Evolutionary conservation across 1,140 invertebrate genomes (phyloP).

Genomic region (Semibalanus balanoides): DNA sequence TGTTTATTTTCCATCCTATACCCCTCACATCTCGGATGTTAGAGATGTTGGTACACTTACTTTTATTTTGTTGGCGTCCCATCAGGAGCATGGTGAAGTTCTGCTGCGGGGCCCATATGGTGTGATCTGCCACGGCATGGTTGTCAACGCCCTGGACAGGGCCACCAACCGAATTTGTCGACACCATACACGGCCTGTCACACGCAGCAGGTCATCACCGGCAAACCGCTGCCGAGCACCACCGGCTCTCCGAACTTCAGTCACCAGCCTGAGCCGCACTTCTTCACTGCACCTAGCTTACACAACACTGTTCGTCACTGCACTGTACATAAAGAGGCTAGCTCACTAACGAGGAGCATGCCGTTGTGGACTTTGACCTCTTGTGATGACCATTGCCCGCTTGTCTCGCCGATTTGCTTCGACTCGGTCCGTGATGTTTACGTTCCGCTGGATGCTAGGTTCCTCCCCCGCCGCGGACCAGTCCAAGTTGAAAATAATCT

Average conservation of each 20-base stretch:
- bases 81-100: not conserved
- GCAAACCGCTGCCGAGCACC: not conserved
- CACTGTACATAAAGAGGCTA: too few relatives aligned
- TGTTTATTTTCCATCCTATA: too few relatives aligned
- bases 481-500: not conserved
- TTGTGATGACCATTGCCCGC: too few relatives aligned
- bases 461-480: not conserved
- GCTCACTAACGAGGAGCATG: too few relatives aligned
- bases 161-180: not conserved
- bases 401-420: too few relatives aligned
- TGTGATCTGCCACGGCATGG: not conserved
- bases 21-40: too few relatives aligned
- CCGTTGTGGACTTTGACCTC: too few relatives aligned
- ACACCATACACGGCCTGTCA: not conserved
- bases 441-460: not conserved
- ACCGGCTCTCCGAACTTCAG: not conserved
- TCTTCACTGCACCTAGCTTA: not conserved
- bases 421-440: not conserved
- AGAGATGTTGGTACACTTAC: too few relatives aligned
- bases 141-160: not conserved
- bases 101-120: not conserved
- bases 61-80: not conserved
- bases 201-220: not conserved
- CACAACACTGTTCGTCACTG: not conserved
- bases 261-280: not conserved